Evolutionary conservation across 1,140 invertebrate genomes (phyloP).

Genomic region (Caenorhabditis remanei): DNA sequence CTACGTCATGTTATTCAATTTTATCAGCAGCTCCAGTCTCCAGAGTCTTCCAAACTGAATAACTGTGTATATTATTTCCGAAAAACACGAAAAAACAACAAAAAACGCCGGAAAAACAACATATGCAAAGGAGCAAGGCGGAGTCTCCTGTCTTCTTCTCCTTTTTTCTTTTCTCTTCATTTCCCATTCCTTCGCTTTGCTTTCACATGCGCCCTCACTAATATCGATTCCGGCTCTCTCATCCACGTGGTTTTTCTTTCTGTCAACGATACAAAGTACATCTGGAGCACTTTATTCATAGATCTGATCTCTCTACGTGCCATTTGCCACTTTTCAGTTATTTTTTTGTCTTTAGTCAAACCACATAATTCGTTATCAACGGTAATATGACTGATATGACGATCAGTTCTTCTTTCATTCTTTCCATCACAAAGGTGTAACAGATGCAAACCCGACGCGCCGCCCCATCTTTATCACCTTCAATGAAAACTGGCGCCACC

Average conservation of each 20-base stretch:
- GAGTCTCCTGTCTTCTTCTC: background rate
- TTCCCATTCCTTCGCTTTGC: constrained; percentile 34
- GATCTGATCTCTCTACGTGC: background rate
- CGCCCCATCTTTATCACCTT: constrained; percentile 30
- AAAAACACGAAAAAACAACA: constrained; percentile 45
- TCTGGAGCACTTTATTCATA: background rate
- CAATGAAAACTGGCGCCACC: constrained; percentile 37
- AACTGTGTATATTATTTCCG: constrained; percentile 6
- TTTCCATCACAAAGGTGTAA: constrained; percentile 52
- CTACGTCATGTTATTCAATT: background rate
- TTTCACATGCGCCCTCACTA: background rate
- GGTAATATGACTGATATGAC: constrained; percentile 54
- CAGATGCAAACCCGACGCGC: constrained; percentile 24
- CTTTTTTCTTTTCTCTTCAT: background rate
- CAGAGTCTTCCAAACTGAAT: background rate
- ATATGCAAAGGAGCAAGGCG: constrained; percentile 15
- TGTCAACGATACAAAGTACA: background rate
- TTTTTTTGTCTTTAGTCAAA: constrained; percentile 18
- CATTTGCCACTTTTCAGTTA: constrained; percentile 2
- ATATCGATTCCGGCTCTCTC: constrained; percentile 27
- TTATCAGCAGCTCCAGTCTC: background rate
- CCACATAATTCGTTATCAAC: constrained; percentile 2
- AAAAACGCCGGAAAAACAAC: background rate
- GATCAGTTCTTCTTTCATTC: constrained; percentile 36
- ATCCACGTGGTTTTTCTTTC: background rate